Evolutionary conservation across 2,797 vertebrate genomes (phyloP), one percentile per base, ranked within the genome.

Genomic region (Menidia menidia): DNA sequence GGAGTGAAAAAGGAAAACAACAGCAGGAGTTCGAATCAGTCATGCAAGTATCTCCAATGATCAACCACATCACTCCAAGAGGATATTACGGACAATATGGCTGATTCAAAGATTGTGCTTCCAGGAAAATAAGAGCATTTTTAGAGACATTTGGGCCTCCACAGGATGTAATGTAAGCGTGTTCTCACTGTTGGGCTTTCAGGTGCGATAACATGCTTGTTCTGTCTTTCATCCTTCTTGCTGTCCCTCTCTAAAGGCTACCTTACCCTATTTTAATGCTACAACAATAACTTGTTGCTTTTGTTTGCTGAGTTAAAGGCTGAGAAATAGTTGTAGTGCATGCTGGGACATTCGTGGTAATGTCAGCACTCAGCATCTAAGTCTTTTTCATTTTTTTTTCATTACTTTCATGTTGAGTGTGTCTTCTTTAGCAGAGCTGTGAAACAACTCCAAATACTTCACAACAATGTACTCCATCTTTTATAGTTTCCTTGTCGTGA

Each of bases 71-170:
- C 6, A 18, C 15, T 48, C 47, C 35, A 18, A 16, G 33, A 44
- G 16, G 33, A 44, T 14, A 18, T 42, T 62, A 59, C 51, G 65
- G 30, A 54, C 31, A 60, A 18, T 44, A 51, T 45, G 83, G 73
- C 62, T 85, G 82, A 81, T 61, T 50, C 45, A 35, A 8, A 50
- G 60, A 13, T 39, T 30, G 25, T 31, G 1, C 33, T 33, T 9
- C 9, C 18, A 9, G 12, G 50, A n/a, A 61, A 61, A 61, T 61
- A 62, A 41, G 11, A n/a, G 31, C 16, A 12, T 62, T 32, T 50
- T n/a, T 51, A 47, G 18, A 41, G 47, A 51, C 13, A 3, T 39
- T 62, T 51, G 47, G 47, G 41, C 60, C 47, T 62, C 33, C 32
- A 3, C 7, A 1, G n/a, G 32, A 62, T 25, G 32, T 33, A 51